Conservation (phyloP, 64 coral and sea anemone species). For the Trachythela sp. region DNA sequence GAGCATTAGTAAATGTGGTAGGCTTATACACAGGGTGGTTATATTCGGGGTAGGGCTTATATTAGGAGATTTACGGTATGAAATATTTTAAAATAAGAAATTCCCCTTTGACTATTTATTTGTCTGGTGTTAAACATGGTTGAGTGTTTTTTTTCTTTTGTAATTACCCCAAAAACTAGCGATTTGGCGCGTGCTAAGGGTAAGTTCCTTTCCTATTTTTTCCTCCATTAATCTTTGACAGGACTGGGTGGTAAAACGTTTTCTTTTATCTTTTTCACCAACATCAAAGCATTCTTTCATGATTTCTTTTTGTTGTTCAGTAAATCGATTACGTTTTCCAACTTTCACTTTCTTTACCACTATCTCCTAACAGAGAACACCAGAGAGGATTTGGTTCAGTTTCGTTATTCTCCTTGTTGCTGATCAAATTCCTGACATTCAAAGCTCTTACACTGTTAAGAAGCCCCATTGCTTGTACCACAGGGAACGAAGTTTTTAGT, state of each 20-base stretch:
- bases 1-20: too few species aligned
- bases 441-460: not conserved
- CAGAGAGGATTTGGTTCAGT: not conserved
- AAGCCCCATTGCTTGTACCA: not conserved
- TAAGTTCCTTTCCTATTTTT: not conserved
- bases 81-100: too few species aligned
- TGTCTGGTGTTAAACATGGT: not conserved
- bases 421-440: not conserved
- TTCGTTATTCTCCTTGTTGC: not conserved
- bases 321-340: not conserved
- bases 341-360: not conserved
- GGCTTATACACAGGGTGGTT: too few species aligned
- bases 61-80: too few species aligned
- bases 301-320: not conserved
- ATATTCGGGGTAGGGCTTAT: too few species aligned
- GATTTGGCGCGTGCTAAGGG: not conserved
- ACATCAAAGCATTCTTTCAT: constrained; percentile 16
- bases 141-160: not conserved
- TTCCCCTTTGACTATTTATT: not conserved
- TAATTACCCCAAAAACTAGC: not conserved
- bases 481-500: not conserved
- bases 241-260: constrained; percentile 3
- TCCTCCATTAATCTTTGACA: not conserved
- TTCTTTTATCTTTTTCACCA: constrained; percentile 13
- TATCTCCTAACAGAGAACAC: not conserved